Evolutionary conservation across 2,113 vertebrate genomes (phyloP), one percentile per base, ranked within the genome.

Genomic region (Platycercus adscitus): DNA sequence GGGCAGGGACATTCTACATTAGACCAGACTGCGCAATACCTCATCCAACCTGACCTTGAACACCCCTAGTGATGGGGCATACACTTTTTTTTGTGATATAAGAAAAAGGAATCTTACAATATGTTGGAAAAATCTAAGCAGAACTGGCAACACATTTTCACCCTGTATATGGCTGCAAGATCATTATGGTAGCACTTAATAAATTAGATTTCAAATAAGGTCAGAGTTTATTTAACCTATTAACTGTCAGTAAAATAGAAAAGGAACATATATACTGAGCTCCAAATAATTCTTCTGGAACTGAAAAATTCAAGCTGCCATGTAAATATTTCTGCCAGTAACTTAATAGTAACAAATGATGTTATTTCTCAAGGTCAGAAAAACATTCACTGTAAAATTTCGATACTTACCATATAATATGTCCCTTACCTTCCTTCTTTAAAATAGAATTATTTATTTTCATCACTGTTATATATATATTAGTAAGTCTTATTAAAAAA

Each of bases 231-330:
- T 92, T 97, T 83, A 95, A 81, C 17, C n/a, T 93, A 63, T 76
- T 93, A 91, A 95, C 94, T 96, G 21, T 87, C 17, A 55, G 33
- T 65, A 77, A 88, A 86, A 43, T 86, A 88, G 46, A 70, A 94
- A 92, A 60, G 44, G 19, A 66, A 53, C 17, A 58, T 77, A 47
- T 46, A 80, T 58, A 61, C 35, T 75, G 44, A 87, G 23, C 10
- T 96, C 53, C 73, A 91, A 91, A 90, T 84, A 21, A 89, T 91
- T 96, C 8, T 86, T 55, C 50, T 88, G 69, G 76, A 95, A 87
- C 37, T 52, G 24, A 5, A 94, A 95, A 92, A 88, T 89, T 11
- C 61, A 91, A 96, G 33, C 52, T 95, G 66, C 56, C 49, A 47
- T 87, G 70, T 53, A 95, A 95, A 93, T 88, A 83, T 86, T 94